Base-by-base conservation (phyloP, 2,797 vertebrate genomes). In the Periophthalmus magnuspinnatus region DNA sequence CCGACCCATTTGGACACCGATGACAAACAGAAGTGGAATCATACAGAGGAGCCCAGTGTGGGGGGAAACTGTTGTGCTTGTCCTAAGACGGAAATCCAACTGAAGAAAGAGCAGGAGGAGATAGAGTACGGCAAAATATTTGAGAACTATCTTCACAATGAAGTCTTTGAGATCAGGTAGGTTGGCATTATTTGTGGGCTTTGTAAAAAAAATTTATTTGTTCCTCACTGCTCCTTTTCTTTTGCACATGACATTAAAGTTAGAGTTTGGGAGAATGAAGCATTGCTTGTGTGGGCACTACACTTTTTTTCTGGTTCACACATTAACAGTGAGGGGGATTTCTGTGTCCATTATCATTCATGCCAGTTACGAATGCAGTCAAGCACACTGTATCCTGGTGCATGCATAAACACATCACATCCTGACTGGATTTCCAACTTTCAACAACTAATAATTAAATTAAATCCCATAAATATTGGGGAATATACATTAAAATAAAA, bases 71-170 rank as follows among this genome's bases (percentile, higher is more conserved):
- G 97, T 80, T 99, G 98, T 17, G 89, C 94, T 68, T 99, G 97
- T 38, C 98, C 98, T 1, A 99, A 99, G 84, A 99, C 96, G 0
- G 96, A 98, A 74, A 91, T 90, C 0, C 95, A 99, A 75, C 95
- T 99, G 16, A 96, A 97, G 72, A 97, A 96, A 83, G 97, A 99
- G 83, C 93, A 95, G 21, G 95, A 96, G 65, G 97, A 99, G 81
- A 94, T 94, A 0, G 94, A 95, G 1, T 99, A 97, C 83, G 87
- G 94, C 85, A 98, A 99, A 90, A 96, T 93, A 0, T 99, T 99
- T 0, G 97, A 99, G 88, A 95, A 99, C 78, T 99, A 98, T 77
- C 95, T 99, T 28, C 97, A 99, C 91, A 98, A 99, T 0, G 96
- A 95, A 82, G 96, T 99, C 2, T 99, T 99, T 14, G 94, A 96